Percentiles rank a stretch among this genome's conserved stretches.
Evolutionary conservation across 2,888 invertebrate species (phyloP).

Genomic region (Anticlea derivata): DNA sequence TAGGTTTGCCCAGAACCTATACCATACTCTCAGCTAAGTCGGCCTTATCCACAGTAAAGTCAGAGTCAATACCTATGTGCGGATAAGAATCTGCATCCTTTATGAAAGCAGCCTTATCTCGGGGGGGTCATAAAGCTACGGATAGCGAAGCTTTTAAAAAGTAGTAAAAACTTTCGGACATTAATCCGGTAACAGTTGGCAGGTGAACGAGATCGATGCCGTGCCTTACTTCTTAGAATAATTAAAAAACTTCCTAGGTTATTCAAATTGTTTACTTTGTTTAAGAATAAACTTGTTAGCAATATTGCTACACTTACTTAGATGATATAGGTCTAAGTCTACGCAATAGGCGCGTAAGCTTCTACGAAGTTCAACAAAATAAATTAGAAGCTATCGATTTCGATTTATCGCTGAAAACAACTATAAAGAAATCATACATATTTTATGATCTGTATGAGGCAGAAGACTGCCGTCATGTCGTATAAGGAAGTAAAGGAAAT

Average conservation of each 20-base stretch:
- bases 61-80: too few species aligned
- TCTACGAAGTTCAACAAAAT: constrained; percentile 9
- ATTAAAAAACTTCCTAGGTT: constrained; percentile 54
- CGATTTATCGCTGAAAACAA: too few species aligned
- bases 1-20: too few species aligned
- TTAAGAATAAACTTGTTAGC: constrained; percentile 4
- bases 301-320: background rate
- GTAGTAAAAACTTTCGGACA: constrained; percentile 70
- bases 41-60: too few species aligned
- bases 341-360: constrained; percentile 4
- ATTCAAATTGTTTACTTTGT: constrained; percentile 43
- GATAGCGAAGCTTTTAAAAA: constrained; percentile 66
- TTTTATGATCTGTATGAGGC: too few species aligned
- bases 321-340: background rate
- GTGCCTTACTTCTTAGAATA: constrained; percentile 51
- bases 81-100: constrained; percentile 7
- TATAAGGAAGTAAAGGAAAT: too few species aligned
- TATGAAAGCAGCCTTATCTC: constrained; percentile 19
- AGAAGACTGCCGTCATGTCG: too few species aligned
- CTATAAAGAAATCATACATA: too few species aligned
- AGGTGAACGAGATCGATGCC: constrained; percentile 63
- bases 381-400: background rate
- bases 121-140: constrained; percentile 47
- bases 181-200: constrained; percentile 71
- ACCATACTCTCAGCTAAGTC: too few species aligned